phyloP scores from a whole-genome alignment of 2,888 invertebrate species.

The Capitulum mitella region DNA sequence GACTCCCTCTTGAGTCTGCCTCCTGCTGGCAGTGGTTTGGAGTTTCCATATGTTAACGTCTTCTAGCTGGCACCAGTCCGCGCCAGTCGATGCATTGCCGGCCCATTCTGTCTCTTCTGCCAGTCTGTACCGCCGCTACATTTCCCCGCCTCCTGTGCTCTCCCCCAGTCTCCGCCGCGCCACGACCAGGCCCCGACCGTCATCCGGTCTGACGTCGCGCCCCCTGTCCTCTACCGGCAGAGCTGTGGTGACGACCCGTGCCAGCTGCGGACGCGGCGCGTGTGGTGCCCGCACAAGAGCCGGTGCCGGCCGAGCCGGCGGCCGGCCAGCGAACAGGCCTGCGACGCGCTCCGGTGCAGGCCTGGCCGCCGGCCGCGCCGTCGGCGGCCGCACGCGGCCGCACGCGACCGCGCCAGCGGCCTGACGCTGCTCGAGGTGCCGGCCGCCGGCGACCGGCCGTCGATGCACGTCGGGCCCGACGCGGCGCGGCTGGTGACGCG shows the following conservation, averaged over 20 bases:
- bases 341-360: background rate
- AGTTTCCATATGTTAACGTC: too few species aligned
- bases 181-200: too few species aligned
- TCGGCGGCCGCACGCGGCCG: background rate
- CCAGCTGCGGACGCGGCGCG: background rate
- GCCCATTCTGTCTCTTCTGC: too few species aligned
- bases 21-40: too few species aligned
- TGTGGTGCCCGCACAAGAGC: background rate
- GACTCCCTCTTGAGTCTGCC: too few species aligned
- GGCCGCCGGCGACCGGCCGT: background rate
- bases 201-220: too few species aligned
- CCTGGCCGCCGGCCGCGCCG: background rate
- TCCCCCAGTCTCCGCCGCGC: too few species aligned
- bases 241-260: background rate
- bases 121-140: too few species aligned
- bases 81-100: too few species aligned
- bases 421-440: background rate
- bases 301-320: background rate
- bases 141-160: too few species aligned
- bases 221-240: too few species aligned
- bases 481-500: background rate
- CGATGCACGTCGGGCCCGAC: background rate
- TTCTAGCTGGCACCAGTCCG: too few species aligned
- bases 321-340: background rate
- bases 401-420: background rate